These are phyloP conservation scores for Pelodytes ibericus DNA, from an alignment of 2,797 vertebrate species.

Conservation along the genomic window DNA sequence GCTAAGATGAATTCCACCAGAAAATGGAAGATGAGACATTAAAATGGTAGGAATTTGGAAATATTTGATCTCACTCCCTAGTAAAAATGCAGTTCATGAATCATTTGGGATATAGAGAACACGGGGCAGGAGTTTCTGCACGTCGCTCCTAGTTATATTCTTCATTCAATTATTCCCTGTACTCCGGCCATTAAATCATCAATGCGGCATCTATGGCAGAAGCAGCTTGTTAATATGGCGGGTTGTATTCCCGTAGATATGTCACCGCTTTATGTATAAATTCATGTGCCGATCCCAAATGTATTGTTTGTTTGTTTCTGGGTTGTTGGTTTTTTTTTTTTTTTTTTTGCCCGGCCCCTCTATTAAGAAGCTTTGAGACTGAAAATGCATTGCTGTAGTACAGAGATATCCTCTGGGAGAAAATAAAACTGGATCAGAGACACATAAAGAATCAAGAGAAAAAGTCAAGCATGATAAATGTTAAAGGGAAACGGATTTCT, in stretches of 20 bases:
- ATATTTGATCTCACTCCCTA: slow-evolving; percentile 41
- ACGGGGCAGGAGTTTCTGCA: not conserved
- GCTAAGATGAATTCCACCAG: slow-evolving; percentile 45
- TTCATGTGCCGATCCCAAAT: slow-evolving; percentile 22
- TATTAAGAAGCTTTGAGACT: slow-evolving; percentile 32
- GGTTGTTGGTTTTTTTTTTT: too few relatives aligned
- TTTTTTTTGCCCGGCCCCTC: not conserved
- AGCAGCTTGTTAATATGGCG: not conserved
- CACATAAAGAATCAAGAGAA: not conserved
- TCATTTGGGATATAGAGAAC: slow-evolving; percentile 37
- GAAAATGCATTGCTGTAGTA: slow-evolving; percentile 33
- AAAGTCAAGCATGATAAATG: not conserved
- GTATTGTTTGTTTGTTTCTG: slow-evolving; percentile 20
- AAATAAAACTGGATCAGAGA: slow-evolving; percentile 3
- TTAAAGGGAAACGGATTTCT: too few relatives aligned
- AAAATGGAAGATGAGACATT: slow-evolving; percentile 49
- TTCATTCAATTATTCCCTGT: slow-evolving; percentile 26
- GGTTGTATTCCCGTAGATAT: slow-evolving; percentile 4
- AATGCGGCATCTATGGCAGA: slow-evolving; percentile 14
- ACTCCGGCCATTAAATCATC: slow-evolving; percentile 37
- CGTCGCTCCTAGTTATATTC: not conserved
- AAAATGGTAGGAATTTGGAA: slow-evolving; percentile 47
- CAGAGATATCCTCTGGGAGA: slow-evolving; percentile 12
- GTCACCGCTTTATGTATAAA: slow-evolving; percentile 39
- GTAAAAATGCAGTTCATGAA: slow-evolving; percentile 44